A percentile compares a stretch with the other conserved stretches of the same genome.
phyloP scores from a whole-genome alignment of 2,113 vertebrate genomes.

The Ceyx margarethae region DNA sequence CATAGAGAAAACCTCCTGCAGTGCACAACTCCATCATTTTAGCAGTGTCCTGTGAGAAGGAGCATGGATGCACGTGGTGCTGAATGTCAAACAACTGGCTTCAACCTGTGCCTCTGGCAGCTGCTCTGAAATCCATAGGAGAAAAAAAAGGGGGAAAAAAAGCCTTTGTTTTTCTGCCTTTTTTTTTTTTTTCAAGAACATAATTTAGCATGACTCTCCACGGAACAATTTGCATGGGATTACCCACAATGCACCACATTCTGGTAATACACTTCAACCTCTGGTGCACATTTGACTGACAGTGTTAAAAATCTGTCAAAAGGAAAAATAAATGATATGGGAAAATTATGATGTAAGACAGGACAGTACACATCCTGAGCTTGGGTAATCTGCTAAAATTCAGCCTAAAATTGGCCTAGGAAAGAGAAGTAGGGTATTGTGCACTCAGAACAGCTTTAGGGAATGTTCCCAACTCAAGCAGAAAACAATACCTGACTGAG shows the following conservation, averaged over 20 bases:
- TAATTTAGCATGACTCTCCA: slow-evolving; percentile 31
- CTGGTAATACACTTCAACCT: slow-evolving; percentile 46
- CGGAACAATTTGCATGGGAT: slow-evolving; percentile 55
- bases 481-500: slow-evolving; percentile 53
- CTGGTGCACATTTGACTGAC: slow-evolving; percentile 30
- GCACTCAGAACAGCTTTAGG: slow-evolving; percentile 14
- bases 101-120: background rate
- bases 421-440: slow-evolving; percentile 11
- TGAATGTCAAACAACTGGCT: slow-evolving; percentile 3
- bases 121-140: slow-evolving; percentile 20
- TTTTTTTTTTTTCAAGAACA: background rate
- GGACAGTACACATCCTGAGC: slow-evolving; percentile 19
- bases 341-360: slow-evolving; percentile 51
- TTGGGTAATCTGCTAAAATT: slow-evolving; percentile 36
- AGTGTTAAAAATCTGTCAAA: slow-evolving; percentile 52
- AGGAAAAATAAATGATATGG: slow-evolving; percentile 46
- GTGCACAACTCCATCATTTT: background rate
- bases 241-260: slow-evolving; percentile 55
- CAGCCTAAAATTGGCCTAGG: slow-evolving; percentile 10
- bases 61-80: background rate
- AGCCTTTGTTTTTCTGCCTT: background rate
- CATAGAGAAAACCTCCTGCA: background rate
- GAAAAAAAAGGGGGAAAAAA: background rate
- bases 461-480: slow-evolving; percentile 37
- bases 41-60: background rate